phyloP scores from a whole-genome alignment of 2,888 invertebrate species.

The Beris morrisii region DNA sequence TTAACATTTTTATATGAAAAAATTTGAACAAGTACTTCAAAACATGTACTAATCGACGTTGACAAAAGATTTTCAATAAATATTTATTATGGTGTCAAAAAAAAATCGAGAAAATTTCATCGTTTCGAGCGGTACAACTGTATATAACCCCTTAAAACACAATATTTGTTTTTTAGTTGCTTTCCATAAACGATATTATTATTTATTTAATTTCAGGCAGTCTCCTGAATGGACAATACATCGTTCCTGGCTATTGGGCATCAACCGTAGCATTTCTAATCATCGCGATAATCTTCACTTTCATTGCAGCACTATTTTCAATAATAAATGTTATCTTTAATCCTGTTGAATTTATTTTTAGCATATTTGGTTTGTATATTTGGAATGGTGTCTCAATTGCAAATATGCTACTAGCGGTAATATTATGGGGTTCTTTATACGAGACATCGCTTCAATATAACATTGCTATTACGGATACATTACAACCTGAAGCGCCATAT shows the following conservation, averaged over 20 bases:
- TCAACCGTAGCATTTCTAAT: constrained; percentile 60
- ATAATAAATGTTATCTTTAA: constrained; percentile 63
- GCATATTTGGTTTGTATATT: constrained; percentile 60
- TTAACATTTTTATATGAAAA: too few species aligned
- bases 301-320: constrained; percentile 58
- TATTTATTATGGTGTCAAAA: too few species aligned
- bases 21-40: too few species aligned
- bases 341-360: constrained; percentile 59
- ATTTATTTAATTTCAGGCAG: neutral
- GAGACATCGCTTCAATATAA: constrained; percentile 48
- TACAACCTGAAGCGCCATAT: constrained; percentile 44
- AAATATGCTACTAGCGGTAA: constrained; percentile 47
- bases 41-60: too few species aligned
- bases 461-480: constrained; percentile 53
- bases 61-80: too few species aligned
- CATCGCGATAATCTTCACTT: constrained; percentile 58
- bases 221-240: constrained; percentile 26
- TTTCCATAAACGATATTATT: too few species aligned
- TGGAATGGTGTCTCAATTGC: constrained; percentile 61
- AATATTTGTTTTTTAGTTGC: too few species aligned
- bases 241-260: constrained; percentile 59
- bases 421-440: constrained; percentile 56
- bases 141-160: too few species aligned
- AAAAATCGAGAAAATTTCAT: too few species aligned
- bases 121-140: too few species aligned